These are phyloP conservation scores for Nomada fucata DNA, from an alignment of 2,888 invertebrate species.

Conservation along the genomic window DNA sequence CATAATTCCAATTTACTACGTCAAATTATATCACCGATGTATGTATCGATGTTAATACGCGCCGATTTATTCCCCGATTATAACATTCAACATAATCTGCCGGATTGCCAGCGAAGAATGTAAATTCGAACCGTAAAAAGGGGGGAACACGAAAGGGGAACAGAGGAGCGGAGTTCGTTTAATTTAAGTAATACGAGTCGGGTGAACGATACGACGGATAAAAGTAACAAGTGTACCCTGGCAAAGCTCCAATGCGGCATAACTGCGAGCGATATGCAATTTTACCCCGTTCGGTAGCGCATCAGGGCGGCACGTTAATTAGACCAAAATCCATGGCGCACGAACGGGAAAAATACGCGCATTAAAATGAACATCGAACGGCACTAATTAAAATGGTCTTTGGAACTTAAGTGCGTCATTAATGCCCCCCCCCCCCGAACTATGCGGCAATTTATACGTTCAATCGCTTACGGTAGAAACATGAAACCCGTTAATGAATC, in stretches of 20 bases:
- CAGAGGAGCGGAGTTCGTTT: slow-evolving; percentile 41
- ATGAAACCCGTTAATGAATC: slow-evolving; percentile 37
- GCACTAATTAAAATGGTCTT: slow-evolving; percentile 58
- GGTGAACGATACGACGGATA: slow-evolving; percentile 58
- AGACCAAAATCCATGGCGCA: slow-evolving; percentile 46
- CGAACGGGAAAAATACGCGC: slow-evolving; percentile 46
- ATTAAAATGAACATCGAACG: slow-evolving; percentile 59
- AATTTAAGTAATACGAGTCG: slow-evolving; percentile 68
- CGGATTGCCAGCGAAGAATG: not conserved
- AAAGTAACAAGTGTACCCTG: slow-evolving; percentile 61
- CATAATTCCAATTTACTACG: no score
- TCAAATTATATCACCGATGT: no score
- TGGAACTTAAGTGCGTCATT: slow-evolving; percentile 42
- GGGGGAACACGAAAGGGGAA: not conserved
- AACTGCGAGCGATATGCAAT: slow-evolving; percentile 56
- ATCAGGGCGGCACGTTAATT: slow-evolving; percentile 61
- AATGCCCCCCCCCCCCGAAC: slow-evolving; percentile 1
- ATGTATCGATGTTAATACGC: no score
- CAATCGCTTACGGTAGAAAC: slow-evolving; percentile 25
- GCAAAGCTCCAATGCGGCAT: slow-evolving; percentile 61
- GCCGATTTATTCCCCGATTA: no score
- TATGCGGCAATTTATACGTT: slow-evolving; percentile 32
- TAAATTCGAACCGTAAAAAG: not conserved
- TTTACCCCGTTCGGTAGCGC: slow-evolving; percentile 60
- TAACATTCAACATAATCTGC: not conserved